Conservation (phyloP, 2,113 vertebrate genomes). For the Podilymbus podiceps region DNA sequence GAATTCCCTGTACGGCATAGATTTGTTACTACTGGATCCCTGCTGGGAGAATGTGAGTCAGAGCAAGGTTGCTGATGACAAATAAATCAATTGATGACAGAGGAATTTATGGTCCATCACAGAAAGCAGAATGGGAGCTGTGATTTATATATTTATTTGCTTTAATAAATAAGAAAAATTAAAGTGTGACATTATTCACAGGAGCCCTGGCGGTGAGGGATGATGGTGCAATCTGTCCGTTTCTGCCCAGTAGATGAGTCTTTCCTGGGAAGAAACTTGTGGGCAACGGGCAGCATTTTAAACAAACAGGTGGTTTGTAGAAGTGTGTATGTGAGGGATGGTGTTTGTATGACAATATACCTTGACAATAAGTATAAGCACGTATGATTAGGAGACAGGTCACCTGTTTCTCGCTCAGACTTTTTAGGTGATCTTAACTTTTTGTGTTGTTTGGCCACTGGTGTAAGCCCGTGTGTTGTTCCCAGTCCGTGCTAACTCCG, state of each 20-base stretch:
- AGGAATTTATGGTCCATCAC: conserved; percentile 42
- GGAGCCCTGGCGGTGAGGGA: background rate
- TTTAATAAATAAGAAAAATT: conserved; percentile 56
- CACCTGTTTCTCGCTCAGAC: background rate
- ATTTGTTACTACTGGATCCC: conserved; percentile 32
- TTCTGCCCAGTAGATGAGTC: background rate
- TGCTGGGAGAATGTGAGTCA: conserved; percentile 12
- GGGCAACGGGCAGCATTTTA: background rate
- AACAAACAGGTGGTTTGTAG: background rate
- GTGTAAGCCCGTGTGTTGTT: background rate
- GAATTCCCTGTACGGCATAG: background rate
- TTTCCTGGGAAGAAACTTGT: background rate
- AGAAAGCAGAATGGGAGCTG: conserved; percentile 14
- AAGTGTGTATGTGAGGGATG: background rate
- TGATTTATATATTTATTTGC: conserved; percentile 60
- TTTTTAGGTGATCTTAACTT: background rate
- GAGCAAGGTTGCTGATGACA: conserved; percentile 34
- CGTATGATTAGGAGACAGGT: background rate
- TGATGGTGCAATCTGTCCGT: background rate
- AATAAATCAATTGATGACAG: conserved; percentile 54
- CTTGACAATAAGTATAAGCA: background rate
- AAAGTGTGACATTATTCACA: background rate
- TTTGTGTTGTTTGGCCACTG: background rate
- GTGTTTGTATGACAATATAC: background rate
- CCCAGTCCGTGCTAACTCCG: background rate